Evolutionary conservation across 2,797 vertebrate species (phyloP).

Genomic region (Syngnathus acus): DNA sequence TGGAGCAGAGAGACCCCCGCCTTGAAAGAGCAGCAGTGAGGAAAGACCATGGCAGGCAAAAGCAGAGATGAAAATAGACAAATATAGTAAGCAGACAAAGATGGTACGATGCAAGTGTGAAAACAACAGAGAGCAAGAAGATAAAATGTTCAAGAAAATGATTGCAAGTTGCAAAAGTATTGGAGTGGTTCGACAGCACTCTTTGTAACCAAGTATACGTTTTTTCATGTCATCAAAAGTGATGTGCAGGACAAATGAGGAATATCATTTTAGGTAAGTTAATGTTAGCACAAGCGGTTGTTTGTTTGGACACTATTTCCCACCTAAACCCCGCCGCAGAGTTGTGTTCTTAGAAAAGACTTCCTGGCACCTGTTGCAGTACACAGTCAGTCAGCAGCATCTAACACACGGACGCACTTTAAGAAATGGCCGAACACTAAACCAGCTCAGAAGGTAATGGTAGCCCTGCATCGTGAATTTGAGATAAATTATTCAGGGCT

Average conservation of each 20-base stretch:
- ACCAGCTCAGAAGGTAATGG: constrained; percentile 65
- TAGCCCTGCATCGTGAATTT: constrained; percentile 61
- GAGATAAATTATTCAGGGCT: constrained; percentile 60
- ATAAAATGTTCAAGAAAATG: neutral
- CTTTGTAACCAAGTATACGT: neutral
- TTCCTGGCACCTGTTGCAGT: neutral
- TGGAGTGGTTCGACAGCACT: neutral
- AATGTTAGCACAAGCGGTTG: neutral
- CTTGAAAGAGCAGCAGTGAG: constrained; percentile 46
- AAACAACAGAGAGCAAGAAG: neutral
- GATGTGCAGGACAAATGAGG: neutral
- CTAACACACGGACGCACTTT: constrained; percentile 58
- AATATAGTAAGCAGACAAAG: constrained; percentile 23
- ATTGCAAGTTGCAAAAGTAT: neutral
- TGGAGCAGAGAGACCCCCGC: constrained; percentile 38
- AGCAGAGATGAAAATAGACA: constrained; percentile 13
- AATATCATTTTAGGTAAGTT: neutral
- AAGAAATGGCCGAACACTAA: constrained; percentile 73
- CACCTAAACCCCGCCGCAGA: neutral
- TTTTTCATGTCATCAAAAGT: neutral
- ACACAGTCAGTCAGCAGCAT: constrained; percentile 15
- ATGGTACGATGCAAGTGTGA: constrained; percentile 5
- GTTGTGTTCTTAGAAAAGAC: neutral
- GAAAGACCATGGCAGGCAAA: constrained; percentile 29
- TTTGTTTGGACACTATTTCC: neutral